Evolutionary conservation across 2,113 vertebrate genomes (phyloP).

Genomic region (Lutjanus erythropterus): DNA sequence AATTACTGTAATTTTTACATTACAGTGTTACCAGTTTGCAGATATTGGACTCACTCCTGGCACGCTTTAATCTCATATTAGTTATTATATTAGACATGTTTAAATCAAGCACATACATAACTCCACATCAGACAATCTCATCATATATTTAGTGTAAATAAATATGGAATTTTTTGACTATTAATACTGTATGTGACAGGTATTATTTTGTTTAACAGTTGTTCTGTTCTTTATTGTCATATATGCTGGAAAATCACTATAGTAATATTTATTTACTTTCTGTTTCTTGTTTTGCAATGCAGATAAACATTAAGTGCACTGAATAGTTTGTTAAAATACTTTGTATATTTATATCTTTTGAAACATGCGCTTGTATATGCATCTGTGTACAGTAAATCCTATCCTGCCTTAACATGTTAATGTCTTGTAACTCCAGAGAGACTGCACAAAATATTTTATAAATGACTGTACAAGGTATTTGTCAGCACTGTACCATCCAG

Average conservation of each 20-base stretch:
- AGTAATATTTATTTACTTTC: constrained; percentile 73
- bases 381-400: constrained; percentile 33
- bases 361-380: constrained; percentile 42
- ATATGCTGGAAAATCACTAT: constrained; percentile 54
- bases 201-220: not conserved
- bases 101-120: not conserved
- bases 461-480: constrained; percentile 44
- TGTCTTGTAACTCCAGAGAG: constrained; percentile 14
- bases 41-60: not conserved
- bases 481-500: constrained; percentile 16
- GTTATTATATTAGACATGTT: not conserved
- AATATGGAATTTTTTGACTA: not conserved
- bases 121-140: not conserved
- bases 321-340: constrained; percentile 61
- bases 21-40: constrained; percentile 39
- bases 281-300: constrained; percentile 53
- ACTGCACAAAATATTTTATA: constrained; percentile 32
- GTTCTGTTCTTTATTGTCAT: constrained; percentile 12
- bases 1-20: constrained; percentile 19
- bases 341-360: constrained; percentile 67
- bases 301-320: constrained; percentile 68
- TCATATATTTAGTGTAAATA: not conserved
- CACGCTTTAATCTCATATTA: constrained; percentile 13
- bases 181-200: constrained; percentile 13
- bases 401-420: not conserved